phyloP scores from a whole-genome alignment of 2,888 invertebrate genomes.

The Monochamus alternatus region DNA sequence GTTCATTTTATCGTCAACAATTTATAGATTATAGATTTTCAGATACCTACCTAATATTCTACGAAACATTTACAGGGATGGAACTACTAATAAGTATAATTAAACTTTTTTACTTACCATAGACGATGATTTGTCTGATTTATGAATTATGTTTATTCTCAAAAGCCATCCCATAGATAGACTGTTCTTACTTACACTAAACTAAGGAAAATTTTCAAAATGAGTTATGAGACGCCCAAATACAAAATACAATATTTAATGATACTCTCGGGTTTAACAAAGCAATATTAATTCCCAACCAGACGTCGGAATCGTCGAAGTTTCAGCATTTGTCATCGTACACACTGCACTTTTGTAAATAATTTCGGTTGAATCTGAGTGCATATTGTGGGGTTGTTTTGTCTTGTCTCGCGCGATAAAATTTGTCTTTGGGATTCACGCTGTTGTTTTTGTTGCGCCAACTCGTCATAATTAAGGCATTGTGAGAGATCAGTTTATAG shows the following conservation, averaged over 20 bases:
- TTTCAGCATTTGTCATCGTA: constrained; percentile 57
- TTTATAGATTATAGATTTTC: too few relatives aligned
- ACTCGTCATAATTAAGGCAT: not conserved
- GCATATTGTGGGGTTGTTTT: constrained; percentile 54
- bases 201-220: not conserved
- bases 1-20: too few relatives aligned
- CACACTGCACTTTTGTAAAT: constrained; percentile 54
- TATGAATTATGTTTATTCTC: too few relatives aligned
- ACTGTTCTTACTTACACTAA: too few relatives aligned
- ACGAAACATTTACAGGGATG: too few relatives aligned
- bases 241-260: constrained; percentile 27
- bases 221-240: constrained; percentile 17
- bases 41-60: too few relatives aligned
- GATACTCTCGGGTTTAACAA: constrained; percentile 51
- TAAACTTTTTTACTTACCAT: too few relatives aligned
- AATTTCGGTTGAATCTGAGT: constrained; percentile 56
- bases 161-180: too few relatives aligned
- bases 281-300: constrained; percentile 57
- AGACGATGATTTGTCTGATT: too few relatives aligned
- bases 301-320: constrained; percentile 56
- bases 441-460: constrained; percentile 24
- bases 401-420: constrained; percentile 47
- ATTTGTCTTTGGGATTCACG: constrained; percentile 43
- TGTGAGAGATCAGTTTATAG: not conserved
- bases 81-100: too few relatives aligned